Conservation (phyloP, 2,113 vertebrate genomes). For the Dasypus novemcinctus region DNA sequence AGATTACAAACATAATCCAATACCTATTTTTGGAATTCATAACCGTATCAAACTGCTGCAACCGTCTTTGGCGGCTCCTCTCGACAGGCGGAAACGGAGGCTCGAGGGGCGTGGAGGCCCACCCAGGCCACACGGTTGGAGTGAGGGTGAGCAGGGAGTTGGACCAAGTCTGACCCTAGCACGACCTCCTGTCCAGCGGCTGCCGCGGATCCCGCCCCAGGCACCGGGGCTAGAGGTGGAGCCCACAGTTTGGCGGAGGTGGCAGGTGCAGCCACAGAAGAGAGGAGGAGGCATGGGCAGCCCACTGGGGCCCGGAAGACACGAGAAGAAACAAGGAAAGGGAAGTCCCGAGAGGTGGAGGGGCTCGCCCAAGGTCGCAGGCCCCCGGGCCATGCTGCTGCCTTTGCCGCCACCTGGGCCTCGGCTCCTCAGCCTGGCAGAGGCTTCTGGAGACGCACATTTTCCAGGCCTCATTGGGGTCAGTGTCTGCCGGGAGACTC, state of each 20-base stretch:
- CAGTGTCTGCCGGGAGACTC: neutral
- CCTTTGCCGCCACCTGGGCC: neutral
- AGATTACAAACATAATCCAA: no score
- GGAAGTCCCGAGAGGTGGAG: neutral
- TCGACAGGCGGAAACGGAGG: neutral
- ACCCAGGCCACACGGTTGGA: no score
- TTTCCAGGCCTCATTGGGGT: neutral
- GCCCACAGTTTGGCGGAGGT: neutral
- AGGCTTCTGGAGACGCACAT: neutral
- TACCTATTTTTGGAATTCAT: no score
- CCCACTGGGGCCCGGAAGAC: rapidly evolving
- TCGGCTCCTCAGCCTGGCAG: neutral
- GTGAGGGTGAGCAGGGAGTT: no score
- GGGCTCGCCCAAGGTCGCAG: neutral
- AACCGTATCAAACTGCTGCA: no score
- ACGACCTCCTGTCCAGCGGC: neutral
- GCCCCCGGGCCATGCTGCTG: neutral
- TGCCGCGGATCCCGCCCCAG: neutral
- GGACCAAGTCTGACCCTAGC: neutral
- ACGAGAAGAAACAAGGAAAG: neutral
- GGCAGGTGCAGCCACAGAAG: neutral
- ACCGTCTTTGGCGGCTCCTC: neutral
- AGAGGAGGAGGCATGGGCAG: neutral
- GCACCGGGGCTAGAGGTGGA: rapidly evolving
- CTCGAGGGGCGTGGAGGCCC: neutral